Evolutionary conservation across 2,113 vertebrate species (phyloP).

Genomic region (Callaeas wilsoni): DNA sequence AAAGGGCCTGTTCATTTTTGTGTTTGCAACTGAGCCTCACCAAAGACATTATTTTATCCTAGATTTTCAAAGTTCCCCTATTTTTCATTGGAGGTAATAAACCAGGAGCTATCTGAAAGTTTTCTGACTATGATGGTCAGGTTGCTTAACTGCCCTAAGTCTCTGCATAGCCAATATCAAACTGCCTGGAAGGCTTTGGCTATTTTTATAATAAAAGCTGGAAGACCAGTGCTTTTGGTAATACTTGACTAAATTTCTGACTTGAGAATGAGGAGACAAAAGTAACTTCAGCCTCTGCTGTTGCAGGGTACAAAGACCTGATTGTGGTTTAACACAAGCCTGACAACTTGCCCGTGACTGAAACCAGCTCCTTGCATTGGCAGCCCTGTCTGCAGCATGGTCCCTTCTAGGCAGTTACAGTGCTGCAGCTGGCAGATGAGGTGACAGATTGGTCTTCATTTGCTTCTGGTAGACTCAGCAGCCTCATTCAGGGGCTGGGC

Average conservation of each 20-base stretch:
- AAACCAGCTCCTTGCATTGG: neutral
- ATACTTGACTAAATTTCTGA: neutral
- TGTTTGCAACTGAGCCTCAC: neutral
- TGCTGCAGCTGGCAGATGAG: neutral
- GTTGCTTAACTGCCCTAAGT: neutral
- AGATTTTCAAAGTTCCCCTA: neutral
- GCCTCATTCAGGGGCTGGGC: neutral
- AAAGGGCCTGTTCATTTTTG: neutral
- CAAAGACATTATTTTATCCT: neutral
- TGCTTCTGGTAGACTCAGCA: neutral
- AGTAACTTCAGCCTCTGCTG: neutral
- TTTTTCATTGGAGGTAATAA: neutral
- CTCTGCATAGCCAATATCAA: neutral
- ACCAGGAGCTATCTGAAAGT: neutral
- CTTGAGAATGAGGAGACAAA: neutral
- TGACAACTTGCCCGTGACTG: neutral
- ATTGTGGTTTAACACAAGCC: neutral
- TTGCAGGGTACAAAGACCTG: neutral
- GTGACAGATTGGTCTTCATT: neutral
- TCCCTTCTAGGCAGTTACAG: neutral
- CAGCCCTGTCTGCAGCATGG: neutral
- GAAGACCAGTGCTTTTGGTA: neutral
- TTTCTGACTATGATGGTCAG: neutral
- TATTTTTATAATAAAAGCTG: neutral
- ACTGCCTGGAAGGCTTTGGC: neutral